phyloP scores from a whole-genome alignment of 1,140 invertebrate species.

The Papilio polyxenes region DNA sequence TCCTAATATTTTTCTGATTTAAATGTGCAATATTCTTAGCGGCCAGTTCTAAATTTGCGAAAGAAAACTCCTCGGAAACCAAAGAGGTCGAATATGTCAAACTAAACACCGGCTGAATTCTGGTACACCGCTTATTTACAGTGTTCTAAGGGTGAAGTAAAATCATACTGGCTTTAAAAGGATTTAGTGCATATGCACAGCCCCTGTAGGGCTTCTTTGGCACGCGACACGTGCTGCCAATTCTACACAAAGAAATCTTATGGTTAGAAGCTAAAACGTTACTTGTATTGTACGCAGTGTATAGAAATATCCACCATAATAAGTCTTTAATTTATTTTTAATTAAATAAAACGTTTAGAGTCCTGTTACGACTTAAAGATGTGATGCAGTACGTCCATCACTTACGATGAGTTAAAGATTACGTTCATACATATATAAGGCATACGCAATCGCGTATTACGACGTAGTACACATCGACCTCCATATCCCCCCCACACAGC shows the following conservation, averaged over 20 bases:
- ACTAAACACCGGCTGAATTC: not conserved
- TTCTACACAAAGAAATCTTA: not conserved
- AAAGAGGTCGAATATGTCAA: not conserved
- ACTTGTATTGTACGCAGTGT: not conserved
- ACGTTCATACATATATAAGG: not conserved
- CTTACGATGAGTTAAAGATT: not conserved
- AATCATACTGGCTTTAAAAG: slow-evolving; percentile 23
- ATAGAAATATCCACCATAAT: not conserved
- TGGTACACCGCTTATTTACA: not conserved
- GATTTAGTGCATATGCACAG: slow-evolving; percentile 17
- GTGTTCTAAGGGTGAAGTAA: not conserved
- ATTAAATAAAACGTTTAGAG: too few species aligned
- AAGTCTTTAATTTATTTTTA: too few species aligned
- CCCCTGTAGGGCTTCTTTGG: not conserved
- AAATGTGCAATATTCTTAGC: not conserved
- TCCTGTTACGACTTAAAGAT: too few species aligned
- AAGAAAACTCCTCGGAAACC: not conserved
- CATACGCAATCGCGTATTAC: not conserved
- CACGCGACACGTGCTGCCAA: slow-evolving; percentile 6
- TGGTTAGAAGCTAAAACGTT: not conserved
- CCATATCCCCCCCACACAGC: not conserved
- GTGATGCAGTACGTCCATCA: too few species aligned
- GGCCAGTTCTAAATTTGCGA: not conserved
- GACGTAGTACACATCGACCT: slow-evolving; percentile 13
- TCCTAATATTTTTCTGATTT: too few species aligned